Conservation (phyloP, 2,797 vertebrate species). For the Lutjanus campechanus region DNA sequence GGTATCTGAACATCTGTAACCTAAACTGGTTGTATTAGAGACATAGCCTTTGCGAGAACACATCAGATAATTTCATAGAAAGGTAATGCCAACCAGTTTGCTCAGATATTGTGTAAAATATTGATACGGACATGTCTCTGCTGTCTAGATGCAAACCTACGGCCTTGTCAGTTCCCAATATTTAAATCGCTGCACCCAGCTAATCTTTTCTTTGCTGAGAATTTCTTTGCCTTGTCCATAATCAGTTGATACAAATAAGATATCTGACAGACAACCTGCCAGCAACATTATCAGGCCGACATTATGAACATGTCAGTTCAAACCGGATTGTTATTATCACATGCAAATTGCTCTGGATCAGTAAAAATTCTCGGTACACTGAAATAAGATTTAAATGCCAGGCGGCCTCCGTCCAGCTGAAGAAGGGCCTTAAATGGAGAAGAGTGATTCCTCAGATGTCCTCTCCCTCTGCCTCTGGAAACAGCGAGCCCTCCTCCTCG, state of each 20-base stretch:
- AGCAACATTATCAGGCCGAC: slow-evolving; percentile 9
- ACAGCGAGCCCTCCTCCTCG: not conserved
- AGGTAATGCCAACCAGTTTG: no score
- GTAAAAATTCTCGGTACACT: not conserved
- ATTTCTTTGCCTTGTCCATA: not conserved
- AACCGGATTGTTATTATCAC: not conserved
- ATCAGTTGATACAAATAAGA: not conserved
- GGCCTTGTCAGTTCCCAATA: not conserved
- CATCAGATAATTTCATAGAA: no score
- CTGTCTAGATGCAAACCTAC: no score
- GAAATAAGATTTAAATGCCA: slow-evolving; percentile 10
- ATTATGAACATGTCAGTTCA: slow-evolving; percentile 8
- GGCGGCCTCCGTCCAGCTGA: not conserved
- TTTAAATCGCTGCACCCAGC: not conserved
- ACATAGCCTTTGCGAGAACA: no score
- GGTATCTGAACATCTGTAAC: no score
- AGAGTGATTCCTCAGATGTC: slow-evolving; percentile 32
- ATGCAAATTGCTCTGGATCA: not conserved
- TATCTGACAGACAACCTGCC: not conserved
- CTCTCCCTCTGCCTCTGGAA: slow-evolving; percentile 5
- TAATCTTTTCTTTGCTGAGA: not conserved
- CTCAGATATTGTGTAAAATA: no score
- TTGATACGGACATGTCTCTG: no score
- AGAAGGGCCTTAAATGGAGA: slow-evolving; percentile 27
- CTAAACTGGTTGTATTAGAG: no score